phyloP scores from a whole-genome alignment of 2,113 vertebrate species.

The Engystomops pustulosus region DNA sequence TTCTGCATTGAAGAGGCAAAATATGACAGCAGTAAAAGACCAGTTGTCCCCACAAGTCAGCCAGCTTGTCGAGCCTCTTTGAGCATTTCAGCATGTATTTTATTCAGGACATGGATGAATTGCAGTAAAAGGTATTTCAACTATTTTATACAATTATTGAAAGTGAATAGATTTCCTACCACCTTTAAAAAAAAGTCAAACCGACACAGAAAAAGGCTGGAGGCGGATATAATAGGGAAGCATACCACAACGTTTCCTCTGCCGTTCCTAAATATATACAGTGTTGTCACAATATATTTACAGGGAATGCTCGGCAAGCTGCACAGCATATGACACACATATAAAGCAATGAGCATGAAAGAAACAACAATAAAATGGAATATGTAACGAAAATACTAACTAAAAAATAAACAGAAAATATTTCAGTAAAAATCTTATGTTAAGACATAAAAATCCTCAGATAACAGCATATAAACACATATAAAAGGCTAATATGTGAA shows the following conservation, averaged over 20 bases:
- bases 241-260: neutral
- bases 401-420: too few relatives aligned
- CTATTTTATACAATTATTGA: constrained; percentile 14
- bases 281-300: constrained; percentile 12
- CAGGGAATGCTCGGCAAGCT: neutral
- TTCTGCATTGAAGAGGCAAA: constrained; percentile 10
- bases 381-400: neutral
- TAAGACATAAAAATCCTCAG: neutral
- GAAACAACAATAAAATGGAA: neutral
- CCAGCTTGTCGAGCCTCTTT: neutral
- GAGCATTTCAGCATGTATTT: neutral
- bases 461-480: constrained; percentile 2
- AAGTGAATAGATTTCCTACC: neutral
- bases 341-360: neutral
- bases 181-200: neutral
- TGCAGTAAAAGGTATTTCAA: constrained; percentile 16
- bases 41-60: constrained; percentile 13
- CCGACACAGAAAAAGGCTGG: neutral
- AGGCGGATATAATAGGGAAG: neutral
- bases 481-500: neutral
- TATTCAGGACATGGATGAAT: neutral
- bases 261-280: neutral
- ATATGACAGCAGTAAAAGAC: constrained; percentile 27
- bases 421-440: too few relatives aligned
- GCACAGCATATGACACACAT: neutral